A percentile compares a stretch with the other conserved stretches of the same genome.
Conservation (phyloP, 2,113 vertebrate species). For the Mirounga angustirostris region DNA sequence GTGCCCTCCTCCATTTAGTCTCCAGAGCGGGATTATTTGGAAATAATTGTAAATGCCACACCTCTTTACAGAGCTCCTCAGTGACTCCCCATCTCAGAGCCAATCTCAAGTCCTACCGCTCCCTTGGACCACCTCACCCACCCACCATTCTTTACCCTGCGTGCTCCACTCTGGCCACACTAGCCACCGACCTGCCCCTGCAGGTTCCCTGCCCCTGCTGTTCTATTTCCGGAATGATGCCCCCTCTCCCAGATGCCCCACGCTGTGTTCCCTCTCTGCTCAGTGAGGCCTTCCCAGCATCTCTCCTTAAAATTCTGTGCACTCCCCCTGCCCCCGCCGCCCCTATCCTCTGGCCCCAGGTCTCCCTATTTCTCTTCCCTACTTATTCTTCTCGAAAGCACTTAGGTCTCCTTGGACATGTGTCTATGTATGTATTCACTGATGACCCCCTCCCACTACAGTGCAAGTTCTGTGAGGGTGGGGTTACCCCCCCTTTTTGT, state of each 20-base stretch:
- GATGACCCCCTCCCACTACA: background rate
- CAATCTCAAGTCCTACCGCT: background rate
- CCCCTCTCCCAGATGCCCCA: background rate
- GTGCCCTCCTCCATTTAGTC: background rate
- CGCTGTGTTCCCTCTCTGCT: background rate
- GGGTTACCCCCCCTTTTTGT: background rate
- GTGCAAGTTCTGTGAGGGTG: background rate
- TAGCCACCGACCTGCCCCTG: background rate
- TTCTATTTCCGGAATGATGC: background rate
- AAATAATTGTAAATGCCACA: background rate
- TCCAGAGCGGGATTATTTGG: background rate
- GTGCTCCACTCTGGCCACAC: too few species aligned
- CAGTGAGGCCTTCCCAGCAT: background rate
- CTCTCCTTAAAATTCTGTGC: background rate
- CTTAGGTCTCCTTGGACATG: fast-evolving
- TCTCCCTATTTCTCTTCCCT: background rate
- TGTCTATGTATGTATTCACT: background rate
- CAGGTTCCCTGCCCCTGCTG: background rate
- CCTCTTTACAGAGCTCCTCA: background rate
- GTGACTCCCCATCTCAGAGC: background rate
- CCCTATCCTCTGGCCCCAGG: background rate
- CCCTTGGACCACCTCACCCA: too few species aligned
- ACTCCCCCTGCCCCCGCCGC: fast-evolving
- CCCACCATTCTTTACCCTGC: too few species aligned
- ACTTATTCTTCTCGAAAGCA: background rate